Conservation (phyloP, 2,888 invertebrate species). For the Orthosia incerta region DNA sequence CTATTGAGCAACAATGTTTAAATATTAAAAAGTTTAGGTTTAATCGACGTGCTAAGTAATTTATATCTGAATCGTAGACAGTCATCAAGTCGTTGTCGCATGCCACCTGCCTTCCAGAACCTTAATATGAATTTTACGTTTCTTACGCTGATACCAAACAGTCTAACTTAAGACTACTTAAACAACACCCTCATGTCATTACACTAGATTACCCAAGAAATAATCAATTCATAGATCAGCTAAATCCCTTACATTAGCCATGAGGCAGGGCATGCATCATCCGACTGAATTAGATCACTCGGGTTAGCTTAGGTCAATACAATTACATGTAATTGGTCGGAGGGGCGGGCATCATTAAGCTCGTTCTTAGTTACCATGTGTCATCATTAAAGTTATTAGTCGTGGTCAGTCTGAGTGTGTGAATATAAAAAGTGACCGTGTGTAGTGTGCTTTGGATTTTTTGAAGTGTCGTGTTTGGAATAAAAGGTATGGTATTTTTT, state of each 20-base stretch:
- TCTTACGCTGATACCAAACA: neutral
- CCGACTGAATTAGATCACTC: conserved; percentile 83
- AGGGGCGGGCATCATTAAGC: conserved; percentile 81
- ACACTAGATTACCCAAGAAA: conserved; percentile 35
- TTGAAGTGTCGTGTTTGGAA: neutral
- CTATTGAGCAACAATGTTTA: too few relatives aligned
- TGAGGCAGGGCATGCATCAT: conserved; percentile 80
- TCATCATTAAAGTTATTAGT: conserved; percentile 63
- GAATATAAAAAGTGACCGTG: conserved; percentile 56
- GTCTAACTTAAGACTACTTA: neutral
- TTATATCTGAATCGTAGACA: too few relatives aligned
- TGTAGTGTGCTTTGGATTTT: conserved; percentile 43
- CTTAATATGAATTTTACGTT: too few relatives aligned
- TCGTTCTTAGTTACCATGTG: conserved; percentile 71
- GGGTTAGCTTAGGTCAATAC: conserved; percentile 90
- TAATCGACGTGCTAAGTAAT: too few relatives aligned
- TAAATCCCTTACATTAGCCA: conserved; percentile 57
- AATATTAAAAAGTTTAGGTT: too few relatives aligned
- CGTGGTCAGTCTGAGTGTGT: conserved; percentile 53
- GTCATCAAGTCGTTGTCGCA: too few relatives aligned
- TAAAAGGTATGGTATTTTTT: conserved; percentile 22
- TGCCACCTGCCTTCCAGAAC: too few relatives aligned
- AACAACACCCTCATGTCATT: conserved; percentile 6
- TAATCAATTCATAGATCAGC: conserved; percentile 58
- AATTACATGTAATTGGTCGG: conserved; percentile 87